phyloP scores from a whole-genome alignment of 1,140 invertebrate species.

The Lordiphosa mommai region DNA sequence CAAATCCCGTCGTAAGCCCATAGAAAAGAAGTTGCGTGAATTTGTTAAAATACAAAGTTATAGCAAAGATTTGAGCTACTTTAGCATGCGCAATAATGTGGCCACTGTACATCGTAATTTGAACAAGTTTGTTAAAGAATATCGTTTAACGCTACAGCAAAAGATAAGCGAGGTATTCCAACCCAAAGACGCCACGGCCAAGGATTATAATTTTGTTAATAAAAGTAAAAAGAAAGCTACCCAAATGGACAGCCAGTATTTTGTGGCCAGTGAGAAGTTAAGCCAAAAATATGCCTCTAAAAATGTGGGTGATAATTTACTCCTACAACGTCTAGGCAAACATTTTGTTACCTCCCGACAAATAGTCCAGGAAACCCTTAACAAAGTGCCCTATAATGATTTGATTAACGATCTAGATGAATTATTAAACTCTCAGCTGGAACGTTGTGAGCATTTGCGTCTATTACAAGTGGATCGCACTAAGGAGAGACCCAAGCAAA shows the following conservation, averaged over 20 bases:
- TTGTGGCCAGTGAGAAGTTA: constrained; percentile 54
- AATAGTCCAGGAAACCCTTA: constrained; percentile 83
- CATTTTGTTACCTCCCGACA: constrained; percentile 83
- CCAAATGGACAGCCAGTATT: constrained; percentile 47
- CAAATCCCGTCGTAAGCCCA: constrained; percentile 85
- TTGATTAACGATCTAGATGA: constrained; percentile 84
- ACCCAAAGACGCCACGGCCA: constrained; percentile 68
- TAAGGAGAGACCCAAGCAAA: constrained; percentile 87
- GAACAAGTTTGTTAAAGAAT: constrained; percentile 92
- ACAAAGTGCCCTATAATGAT: constrained; percentile 81
- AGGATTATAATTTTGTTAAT: constrained; percentile 60
- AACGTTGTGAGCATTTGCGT: constrained; percentile 83
- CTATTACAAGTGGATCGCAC: constrained; percentile 83
- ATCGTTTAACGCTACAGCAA: constrained; percentile 81
- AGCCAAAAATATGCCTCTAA: constrained; percentile 29
- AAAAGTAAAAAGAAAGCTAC: constrained; percentile 45
- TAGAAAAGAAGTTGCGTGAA: constrained; percentile 95
- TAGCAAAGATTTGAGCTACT: constrained; percentile 96
- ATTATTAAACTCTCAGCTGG: constrained; percentile 84
- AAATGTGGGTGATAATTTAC: constrained; percentile 8
- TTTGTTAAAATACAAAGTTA: constrained; percentile 98
- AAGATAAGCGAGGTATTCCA: constrained; percentile 76
- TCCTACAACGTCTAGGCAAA: constrained; percentile 61
- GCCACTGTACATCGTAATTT: constrained; percentile 93
- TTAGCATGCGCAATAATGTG: constrained; percentile 93